Conservation (phyloP, 1,140 invertebrate species). For the Drosophila insularis region DNA sequence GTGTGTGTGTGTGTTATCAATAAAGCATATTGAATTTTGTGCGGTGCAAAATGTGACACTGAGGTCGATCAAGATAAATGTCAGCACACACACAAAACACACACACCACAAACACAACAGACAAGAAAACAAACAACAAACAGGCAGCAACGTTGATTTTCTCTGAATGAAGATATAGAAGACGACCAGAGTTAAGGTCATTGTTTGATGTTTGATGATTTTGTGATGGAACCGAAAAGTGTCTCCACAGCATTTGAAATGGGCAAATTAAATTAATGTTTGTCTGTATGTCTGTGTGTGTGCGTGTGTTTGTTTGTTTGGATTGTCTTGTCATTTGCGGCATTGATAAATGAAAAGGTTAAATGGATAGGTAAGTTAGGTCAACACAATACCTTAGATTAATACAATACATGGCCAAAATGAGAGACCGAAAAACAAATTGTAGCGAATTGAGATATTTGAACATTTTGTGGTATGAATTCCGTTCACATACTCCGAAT, state of each 20-base stretch:
- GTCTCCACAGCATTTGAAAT: constrained; percentile 39
- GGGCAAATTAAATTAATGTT: constrained; percentile 64
- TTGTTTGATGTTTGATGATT: constrained; percentile 60
- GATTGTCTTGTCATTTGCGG: constrained; percentile 38
- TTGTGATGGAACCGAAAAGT: constrained; percentile 25
- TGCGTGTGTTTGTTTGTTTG: neutral
- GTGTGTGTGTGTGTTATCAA: constrained; percentile 69
- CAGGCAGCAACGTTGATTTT: constrained; percentile 7
- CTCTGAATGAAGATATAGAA: constrained; percentile 9
- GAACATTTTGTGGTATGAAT: constrained; percentile 20
- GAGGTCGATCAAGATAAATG: constrained; percentile 76
- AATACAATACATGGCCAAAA: constrained; percentile 41
- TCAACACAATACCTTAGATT: constrained; percentile 16
- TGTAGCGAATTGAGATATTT: constrained; percentile 12
- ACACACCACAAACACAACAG: neutral
- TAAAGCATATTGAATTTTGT: constrained; percentile 76
- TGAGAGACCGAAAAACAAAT: neutral
- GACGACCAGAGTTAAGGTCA: neutral
- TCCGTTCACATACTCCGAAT: constrained; percentile 44
- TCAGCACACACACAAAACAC: constrained; percentile 28
- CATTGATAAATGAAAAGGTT: constrained; percentile 71
- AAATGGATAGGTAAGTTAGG: constrained; percentile 24
- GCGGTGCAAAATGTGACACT: constrained; percentile 72
- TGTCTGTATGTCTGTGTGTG: neutral
- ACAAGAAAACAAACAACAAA: constrained; percentile 11